Percentiles rank a stretch among this genome's conserved stretches.
Conservation (phyloP, 2,888 invertebrate species). For the Tubulanus polymorphus region DNA sequence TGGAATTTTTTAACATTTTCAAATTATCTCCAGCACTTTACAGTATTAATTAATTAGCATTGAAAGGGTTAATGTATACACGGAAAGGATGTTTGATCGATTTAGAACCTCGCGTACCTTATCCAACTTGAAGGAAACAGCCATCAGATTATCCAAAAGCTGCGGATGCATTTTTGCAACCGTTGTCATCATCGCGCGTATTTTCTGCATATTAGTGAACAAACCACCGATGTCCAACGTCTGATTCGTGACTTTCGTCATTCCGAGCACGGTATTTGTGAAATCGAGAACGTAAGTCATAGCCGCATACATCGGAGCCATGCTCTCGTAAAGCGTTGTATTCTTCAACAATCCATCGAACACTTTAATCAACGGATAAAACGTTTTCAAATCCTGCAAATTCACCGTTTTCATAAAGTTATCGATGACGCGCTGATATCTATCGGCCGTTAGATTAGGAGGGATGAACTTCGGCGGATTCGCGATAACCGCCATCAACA, state of each 20-base stretch:
- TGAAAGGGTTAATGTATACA: too few relatives aligned
- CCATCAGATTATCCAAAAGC: too few relatives aligned
- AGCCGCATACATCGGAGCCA: not conserved
- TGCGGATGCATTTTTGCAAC: too few relatives aligned
- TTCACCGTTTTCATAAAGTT: not conserved
- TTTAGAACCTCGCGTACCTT: too few relatives aligned
- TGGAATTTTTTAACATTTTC: too few relatives aligned
- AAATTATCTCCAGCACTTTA: too few relatives aligned
- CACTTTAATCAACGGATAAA: not conserved
- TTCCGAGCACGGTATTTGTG: not conserved
- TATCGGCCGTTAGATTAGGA: not conserved
- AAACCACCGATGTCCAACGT: not conserved
- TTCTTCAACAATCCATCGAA: too few relatives aligned
- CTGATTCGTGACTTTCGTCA: not conserved
- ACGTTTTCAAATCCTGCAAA: not conserved
- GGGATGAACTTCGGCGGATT: not conserved
- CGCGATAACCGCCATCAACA: not conserved
- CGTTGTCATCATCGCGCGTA: not conserved
- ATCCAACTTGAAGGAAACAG: too few relatives aligned
- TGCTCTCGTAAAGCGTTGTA: too few relatives aligned
- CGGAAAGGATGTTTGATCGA: too few relatives aligned
- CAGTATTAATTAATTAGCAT: too few relatives aligned
- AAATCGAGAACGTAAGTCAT: not conserved
- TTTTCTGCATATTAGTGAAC: not conserved
- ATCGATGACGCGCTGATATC: not conserved